Conservation (phyloP, 2,888 invertebrate genomes). For the Drosophila kokeensis region DNA sequence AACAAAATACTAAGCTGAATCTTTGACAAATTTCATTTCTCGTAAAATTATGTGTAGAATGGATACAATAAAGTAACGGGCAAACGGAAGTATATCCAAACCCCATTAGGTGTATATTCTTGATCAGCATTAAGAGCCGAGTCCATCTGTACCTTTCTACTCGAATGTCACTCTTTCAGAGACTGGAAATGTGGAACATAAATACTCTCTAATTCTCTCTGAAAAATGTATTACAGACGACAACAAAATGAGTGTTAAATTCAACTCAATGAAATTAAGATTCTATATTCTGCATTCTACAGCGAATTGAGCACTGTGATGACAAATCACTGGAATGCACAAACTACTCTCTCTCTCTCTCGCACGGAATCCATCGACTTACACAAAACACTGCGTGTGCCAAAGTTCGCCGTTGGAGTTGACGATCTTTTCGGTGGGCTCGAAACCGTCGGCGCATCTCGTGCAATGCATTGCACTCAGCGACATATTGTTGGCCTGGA, state of each 20-base stretch:
- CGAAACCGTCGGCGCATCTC: constrained; percentile 98
- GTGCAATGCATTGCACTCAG: constrained; percentile 97
- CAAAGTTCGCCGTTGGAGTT: constrained; percentile 99
- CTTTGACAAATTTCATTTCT: not conserved
- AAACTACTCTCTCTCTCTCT: not conserved
- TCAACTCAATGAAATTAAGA: not conserved
- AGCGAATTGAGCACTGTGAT: not conserved
- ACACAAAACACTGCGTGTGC: constrained; percentile 99
- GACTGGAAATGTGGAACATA: not conserved
- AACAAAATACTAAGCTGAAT: not conserved
- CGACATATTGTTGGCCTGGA: constrained; percentile 88
- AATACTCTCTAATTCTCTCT: not conserved
- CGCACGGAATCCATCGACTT: constrained; percentile 85
- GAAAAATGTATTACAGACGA: not conserved
- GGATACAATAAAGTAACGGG: not conserved
- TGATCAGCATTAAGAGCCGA: not conserved
- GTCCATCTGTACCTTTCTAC: not conserved
- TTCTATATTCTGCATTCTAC: not conserved
- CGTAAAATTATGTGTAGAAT: not conserved
- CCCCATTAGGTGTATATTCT: not conserved
- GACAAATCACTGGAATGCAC: not conserved
- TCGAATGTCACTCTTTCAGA: not conserved
- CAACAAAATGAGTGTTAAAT: not conserved
- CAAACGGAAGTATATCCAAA: not conserved
- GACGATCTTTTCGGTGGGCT: constrained; percentile 98